These are phyloP conservation scores for Petrolisthes cinctipes DNA, from an alignment of 2,888 invertebrate genomes.

Conservation along the genomic window DNA sequence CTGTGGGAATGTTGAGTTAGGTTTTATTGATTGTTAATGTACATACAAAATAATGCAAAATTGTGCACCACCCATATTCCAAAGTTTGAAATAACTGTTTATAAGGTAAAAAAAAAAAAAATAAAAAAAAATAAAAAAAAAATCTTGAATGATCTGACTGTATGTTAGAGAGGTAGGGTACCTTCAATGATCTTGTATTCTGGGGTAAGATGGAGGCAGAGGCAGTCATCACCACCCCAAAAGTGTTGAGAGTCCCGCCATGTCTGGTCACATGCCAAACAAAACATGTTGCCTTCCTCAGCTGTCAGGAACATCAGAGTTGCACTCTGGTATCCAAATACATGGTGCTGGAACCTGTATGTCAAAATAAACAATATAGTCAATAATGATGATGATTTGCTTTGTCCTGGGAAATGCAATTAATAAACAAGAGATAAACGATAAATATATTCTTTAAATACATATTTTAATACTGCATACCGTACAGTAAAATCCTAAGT, in stretches of 20 bases:
- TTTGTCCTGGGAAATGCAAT: too few species aligned
- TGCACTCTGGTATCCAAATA: conserved; percentile 80
- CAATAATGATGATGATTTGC: too few species aligned
- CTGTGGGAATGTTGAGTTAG: conserved; percentile 67
- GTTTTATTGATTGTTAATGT: neutral
- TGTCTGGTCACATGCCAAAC: conserved; percentile 82
- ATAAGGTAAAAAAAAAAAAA: neutral
- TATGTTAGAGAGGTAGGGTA: conserved; percentile 64
- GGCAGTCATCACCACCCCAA: conserved; percentile 85
- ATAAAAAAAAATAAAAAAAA: neutral
- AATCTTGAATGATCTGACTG: too few species aligned
- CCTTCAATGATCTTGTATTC: conserved; percentile 72
- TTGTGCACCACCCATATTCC: neutral
- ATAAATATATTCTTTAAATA: too few species aligned
- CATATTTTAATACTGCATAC: too few species aligned
- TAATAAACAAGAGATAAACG: too few species aligned
- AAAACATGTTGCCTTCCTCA: conserved; percentile 78
- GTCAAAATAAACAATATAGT: conserved; percentile 13
- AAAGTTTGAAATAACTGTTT: neutral
- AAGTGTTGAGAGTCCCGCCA: conserved; percentile 89
- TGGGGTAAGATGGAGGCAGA: conserved; percentile 80
- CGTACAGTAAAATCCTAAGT: too few species aligned
- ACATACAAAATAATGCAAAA: neutral
- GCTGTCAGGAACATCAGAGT: conserved; percentile 74
- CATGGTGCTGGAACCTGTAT: conserved; percentile 83